Evolutionary conservation across 2,797 vertebrate species (phyloP), one percentile per base, ranked within the genome.

Genomic region (Spondyliosoma cantharus): DNA sequence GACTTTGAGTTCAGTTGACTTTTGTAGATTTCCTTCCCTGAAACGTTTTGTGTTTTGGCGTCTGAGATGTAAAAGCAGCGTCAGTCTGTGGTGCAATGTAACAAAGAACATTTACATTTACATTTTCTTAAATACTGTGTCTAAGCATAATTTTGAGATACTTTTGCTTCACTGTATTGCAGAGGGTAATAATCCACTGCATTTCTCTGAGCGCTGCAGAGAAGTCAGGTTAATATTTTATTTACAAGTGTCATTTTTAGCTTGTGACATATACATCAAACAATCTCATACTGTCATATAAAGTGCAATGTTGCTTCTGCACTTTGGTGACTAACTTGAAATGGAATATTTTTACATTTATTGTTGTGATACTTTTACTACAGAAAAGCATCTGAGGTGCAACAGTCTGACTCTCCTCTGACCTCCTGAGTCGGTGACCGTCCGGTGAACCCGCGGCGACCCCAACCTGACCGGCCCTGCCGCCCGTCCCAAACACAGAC

Each of bases 381-480:
- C 1, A 48, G 46, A 4, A 5, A 46, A 48, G 37, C 14, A n/a
- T 27, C 13, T 0, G 27, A 29, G 61, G 24, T 37, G 71, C 45
- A 61, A 16, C 70, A 67, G 87, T 82, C 85, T 85, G 78, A 60
- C 45, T 80, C 74, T 82, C 37, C 90, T 91, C 94, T 95, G 92
- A 85, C 81, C 89, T 88, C 94, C 91, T 94, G 94, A 95, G 94
- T 95, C 79, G 72, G 91, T 96, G 96, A 96, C 96, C 96, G 93
- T 93, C 91, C 93, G 77, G 68, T 97, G 96, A 97, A 96, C 96
- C 93, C 95, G 65, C 86, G 61, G 77, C 95, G 96, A 97, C 95
- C 96, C 93, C 90, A 61, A 80, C 90, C 87, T 83, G 90, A 93
- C 92, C 92, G 91, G 87, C 92, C 91, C 93, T 93, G 91, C 93